Evolutionary conservation across 2,113 vertebrate genomes (phyloP), one percentile per base, ranked within the genome.

Genomic region (Conger conger): DNA sequence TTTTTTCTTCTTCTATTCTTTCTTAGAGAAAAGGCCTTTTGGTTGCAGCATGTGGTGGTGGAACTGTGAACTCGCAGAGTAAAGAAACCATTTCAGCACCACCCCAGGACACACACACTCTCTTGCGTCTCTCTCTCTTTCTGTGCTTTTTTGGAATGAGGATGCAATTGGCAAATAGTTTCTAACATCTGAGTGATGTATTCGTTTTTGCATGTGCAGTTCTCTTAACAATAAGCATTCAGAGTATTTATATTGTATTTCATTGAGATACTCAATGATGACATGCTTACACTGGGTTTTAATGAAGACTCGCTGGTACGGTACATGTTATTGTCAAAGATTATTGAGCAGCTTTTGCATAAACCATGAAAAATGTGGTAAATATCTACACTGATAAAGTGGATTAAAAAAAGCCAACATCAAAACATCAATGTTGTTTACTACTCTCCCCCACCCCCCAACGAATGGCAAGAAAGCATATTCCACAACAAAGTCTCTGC

Each of bases 81-180:
- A 83, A 88, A 80, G 88, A 87, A 81, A 76, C 80, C 81, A 86
- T 88, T 86, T 83, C 42, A 87, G 84, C 60, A 50, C 50, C 13
- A 88, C 89, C 82, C 50, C 82, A 88, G 84, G 86, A 88, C 37
- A 1, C 45, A 13, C 45, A 13, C 45, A 13, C 45, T 50, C 11
- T 50, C 11, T 50, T 79, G 17, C 40, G 35, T 84, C 76, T 82
- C 40, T 87, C 76, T 50, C n/a, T 77, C 80, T 54, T 40, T 54
- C 45, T 63, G 33, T 45, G 9, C 80, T 81, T 68, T 81, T 81
- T 86, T 83, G 11, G 38, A 80, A 80, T 45, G 42, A 80, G 40
- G 27, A 80, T 80, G 20, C 37, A 45, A 40, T 45, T 80, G 20
- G 38, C 42, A 50, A 80, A 27, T 45, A n/a, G 79, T 80, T 30